phyloP scores from a whole-genome alignment of 2,888 invertebrate species.

The Hirtodrosophila histrioides region DNA sequence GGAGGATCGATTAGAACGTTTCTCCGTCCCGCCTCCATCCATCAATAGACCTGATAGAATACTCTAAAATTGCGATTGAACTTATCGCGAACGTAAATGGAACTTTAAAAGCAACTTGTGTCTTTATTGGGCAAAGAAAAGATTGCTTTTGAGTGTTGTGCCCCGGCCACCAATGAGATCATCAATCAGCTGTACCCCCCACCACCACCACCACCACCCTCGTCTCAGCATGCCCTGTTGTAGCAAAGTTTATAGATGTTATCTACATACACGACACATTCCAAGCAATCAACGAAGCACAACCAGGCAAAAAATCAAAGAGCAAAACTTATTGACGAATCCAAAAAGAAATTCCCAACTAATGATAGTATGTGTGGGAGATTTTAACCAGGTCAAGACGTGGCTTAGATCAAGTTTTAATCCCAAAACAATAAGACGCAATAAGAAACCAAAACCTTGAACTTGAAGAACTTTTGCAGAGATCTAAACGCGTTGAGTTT shows the following conservation, averaged over 20 bases:
- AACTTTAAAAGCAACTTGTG: background rate
- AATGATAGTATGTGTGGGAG: slow-evolving; percentile 8
- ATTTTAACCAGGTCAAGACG: slow-evolving; percentile 4
- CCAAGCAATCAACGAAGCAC: slow-evolving; percentile 70
- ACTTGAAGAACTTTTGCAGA: no score
- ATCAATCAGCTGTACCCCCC: slow-evolving; percentile 45
- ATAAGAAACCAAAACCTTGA: no score
- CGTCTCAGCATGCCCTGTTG: background rate
- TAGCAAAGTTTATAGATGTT: slow-evolving; percentile 38
- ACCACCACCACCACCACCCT: background rate
- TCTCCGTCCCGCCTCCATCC: no score
- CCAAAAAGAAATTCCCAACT: slow-evolving; percentile 7
- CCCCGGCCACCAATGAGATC: slow-evolving; percentile 49
- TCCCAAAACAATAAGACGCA: no score
- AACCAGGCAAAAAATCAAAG: slow-evolving; percentile 40
- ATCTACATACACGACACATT: slow-evolving; percentile 58
- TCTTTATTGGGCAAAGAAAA: slow-evolving; percentile 4
- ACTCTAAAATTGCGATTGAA: no score
- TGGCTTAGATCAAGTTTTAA: no score
- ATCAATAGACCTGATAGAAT: no score
- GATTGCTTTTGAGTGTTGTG: slow-evolving; percentile 10
- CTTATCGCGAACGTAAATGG: background rate
- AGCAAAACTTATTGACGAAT: slow-evolving; percentile 19
- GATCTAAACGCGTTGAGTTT: no score
- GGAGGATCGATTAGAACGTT: no score